Conservation (phyloP, 2,888 invertebrate species). For the Hypselothyrea guttata region DNA sequence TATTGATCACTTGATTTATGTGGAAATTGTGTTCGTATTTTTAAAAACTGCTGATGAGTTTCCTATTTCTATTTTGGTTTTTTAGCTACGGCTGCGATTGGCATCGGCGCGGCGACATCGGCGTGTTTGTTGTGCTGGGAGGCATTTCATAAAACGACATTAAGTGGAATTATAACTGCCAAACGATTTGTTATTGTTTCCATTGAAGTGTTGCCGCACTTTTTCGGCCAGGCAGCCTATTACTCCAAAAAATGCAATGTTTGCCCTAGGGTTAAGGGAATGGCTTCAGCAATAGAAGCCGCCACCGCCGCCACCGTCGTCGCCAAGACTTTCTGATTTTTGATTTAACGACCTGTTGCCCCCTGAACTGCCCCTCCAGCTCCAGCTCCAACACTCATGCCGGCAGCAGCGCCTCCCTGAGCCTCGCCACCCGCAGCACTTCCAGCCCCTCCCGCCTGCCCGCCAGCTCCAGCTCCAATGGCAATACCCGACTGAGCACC, state of each 20-base stretch:
- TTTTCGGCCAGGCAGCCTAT: too few relatives aligned
- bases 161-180: slow-evolving; percentile 67
- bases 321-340: neutral
- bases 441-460: slow-evolving; percentile 10
- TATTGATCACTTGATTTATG: slow-evolving; percentile 68
- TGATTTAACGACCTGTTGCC: slow-evolving; percentile 23
- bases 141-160: slow-evolving; percentile 60
- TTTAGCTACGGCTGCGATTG: slow-evolving; percentile 28
- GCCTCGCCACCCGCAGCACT: slow-evolving; percentile 24
- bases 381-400: slow-evolving; percentile 30
- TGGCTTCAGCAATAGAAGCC: slow-evolving; percentile 13
- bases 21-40: slow-evolving; percentile 60
- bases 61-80: slow-evolving; percentile 53
- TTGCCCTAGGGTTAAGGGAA: slow-evolving; percentile 24
- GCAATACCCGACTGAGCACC: slow-evolving; percentile 43
- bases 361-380: slow-evolving; percentile 19
- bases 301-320: neutral
- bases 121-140: slow-evolving; percentile 12
- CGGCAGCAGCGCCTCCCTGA: slow-evolving; percentile 32
- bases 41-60: slow-evolving; percentile 66
- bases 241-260: slow-evolving; percentile 17
- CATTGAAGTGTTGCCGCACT: slow-evolving; percentile 40
- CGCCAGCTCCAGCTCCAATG: slow-evolving; percentile 28
- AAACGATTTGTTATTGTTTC: slow-evolving; percentile 28
- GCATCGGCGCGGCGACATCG: slow-evolving; percentile 23